Evolutionary conservation across 2,888 invertebrate genomes (phyloP).

Genomic region (Imbricaverruca yamaguchii): DNA sequence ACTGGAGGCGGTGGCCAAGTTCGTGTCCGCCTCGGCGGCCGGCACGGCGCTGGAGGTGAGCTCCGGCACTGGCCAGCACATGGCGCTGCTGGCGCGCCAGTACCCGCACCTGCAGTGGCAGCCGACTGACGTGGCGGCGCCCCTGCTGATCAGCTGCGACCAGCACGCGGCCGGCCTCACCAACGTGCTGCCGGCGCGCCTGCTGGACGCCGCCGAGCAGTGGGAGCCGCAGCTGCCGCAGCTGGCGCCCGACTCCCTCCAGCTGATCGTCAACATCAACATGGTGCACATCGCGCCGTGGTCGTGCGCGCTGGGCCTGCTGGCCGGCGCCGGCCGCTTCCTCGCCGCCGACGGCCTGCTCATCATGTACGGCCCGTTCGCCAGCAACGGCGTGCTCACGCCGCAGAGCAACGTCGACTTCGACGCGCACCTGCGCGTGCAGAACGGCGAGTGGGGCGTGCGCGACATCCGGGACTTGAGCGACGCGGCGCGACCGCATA

Average conservation of each 20-base stretch:
- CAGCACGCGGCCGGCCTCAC: constrained; percentile 36
- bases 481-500: constrained; percentile 53
- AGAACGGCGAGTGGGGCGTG: constrained; percentile 69
- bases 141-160: constrained; percentile 51
- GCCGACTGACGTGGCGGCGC: constrained; percentile 58
- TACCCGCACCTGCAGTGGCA: constrained; percentile 51
- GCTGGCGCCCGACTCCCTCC: constrained; percentile 45
- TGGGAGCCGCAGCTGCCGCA: constrained; percentile 23
- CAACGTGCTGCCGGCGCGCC: not conserved
- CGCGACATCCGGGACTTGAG: constrained; percentile 64
- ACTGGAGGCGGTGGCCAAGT: not conserved
- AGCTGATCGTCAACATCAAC: constrained; percentile 73
- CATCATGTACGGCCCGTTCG: constrained; percentile 66
- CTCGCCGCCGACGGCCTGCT: constrained; percentile 50
- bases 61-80: constrained; percentile 33
- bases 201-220: not conserved
- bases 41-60: constrained; percentile 27
- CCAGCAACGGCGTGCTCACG: constrained; percentile 45
- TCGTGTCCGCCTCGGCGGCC: not conserved
- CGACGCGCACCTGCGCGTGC: constrained; percentile 54
- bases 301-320: constrained; percentile 61
- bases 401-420: constrained; percentile 79
- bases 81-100: constrained; percentile 38
- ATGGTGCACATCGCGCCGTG: constrained; percentile 80
- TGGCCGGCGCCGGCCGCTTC: too few species aligned